These are phyloP conservation scores for Ophiodon elongatus DNA, from an alignment of 2,113 vertebrate genomes.

Conservation along the genomic window DNA sequence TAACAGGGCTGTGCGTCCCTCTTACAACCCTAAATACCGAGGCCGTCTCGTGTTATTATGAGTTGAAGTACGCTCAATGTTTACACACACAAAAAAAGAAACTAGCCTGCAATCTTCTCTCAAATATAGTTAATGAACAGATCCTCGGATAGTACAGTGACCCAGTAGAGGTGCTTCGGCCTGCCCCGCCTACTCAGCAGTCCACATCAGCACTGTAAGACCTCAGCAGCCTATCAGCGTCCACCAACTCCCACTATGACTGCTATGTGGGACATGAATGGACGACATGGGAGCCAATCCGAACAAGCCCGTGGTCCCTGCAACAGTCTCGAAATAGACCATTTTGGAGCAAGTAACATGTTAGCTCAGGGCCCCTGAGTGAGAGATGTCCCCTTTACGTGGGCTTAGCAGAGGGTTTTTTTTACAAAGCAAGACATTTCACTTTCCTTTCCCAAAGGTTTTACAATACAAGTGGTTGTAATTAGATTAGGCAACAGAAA, in stretches of 20 bases:
- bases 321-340: conserved; percentile 69
- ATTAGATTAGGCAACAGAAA: background rate
- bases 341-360: conserved; percentile 42
- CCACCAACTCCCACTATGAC: conserved; percentile 73
- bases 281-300: conserved; percentile 69
- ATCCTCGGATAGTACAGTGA: conserved; percentile 29
- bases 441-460: background rate
- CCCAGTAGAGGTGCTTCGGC: conserved; percentile 10
- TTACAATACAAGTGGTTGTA: background rate
- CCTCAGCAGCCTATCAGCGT: conserved; percentile 70
- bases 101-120: background rate
- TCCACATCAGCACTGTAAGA: conserved; percentile 82
- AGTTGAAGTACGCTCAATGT: background rate
- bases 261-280: conserved; percentile 68
- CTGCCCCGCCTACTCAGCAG: conserved; percentile 63
- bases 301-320: conserved; percentile 30
- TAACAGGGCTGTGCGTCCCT: background rate
- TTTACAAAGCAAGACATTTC: background rate
- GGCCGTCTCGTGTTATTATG: background rate
- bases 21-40: background rate
- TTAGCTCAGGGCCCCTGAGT: conserved; percentile 4
- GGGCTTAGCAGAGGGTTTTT: background rate
- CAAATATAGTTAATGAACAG: conserved; percentile 2
- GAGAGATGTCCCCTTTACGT: background rate
- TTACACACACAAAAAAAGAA: background rate